Base-by-base conservation (phyloP, 2,888 invertebrate species). In the Gandaritis pyraliata region DNA sequence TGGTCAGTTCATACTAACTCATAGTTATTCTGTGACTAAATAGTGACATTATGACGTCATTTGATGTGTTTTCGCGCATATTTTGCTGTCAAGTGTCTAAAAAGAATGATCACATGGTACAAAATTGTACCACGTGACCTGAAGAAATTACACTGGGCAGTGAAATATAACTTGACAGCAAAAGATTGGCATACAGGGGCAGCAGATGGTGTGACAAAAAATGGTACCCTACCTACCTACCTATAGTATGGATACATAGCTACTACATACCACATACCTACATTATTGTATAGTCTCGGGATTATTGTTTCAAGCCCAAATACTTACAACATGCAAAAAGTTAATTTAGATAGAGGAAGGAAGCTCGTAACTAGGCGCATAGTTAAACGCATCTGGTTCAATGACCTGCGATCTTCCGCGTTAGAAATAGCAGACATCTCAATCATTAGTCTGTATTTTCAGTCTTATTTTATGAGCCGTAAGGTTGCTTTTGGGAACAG, bases 391-490 rank as follows among this genome's bases (percentile, higher is more conserved):
- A 63, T 58, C 53, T 63, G 64, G 86, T 81, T 83, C 86, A 70
- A 67, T 75, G 82, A 83, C 86, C 87, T 79, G 59, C 63, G 68
- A 60, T 77, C 83, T 85, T 86, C 86, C 85, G 85, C 71, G 72
- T 73, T 73, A 64, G 74, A 86, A 86, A 86, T 86, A 86, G 78
- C 68, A 30, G 69, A 70, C 68, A 70, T 74, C 77, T 72, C 69
- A 68, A 66, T 69, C 69, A 57, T 59, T 60, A 60, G 67, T 72
- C 70, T 15, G 38, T 65, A 50, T 61, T 64, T 62, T 55, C 47
- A 54, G 60, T 59, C 58, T 41, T 66, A 70, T 66, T 61, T 61
- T 47, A 62, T 50, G 64, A 53, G 64, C 68, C 69, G 64, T 72
- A 75, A 70, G 59, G 59, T 53, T 43, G 52, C 48, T 48, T 59